Evolutionary conservation across 2,113 vertebrate species (phyloP).

Genomic region (Verasper variegatus): DNA sequence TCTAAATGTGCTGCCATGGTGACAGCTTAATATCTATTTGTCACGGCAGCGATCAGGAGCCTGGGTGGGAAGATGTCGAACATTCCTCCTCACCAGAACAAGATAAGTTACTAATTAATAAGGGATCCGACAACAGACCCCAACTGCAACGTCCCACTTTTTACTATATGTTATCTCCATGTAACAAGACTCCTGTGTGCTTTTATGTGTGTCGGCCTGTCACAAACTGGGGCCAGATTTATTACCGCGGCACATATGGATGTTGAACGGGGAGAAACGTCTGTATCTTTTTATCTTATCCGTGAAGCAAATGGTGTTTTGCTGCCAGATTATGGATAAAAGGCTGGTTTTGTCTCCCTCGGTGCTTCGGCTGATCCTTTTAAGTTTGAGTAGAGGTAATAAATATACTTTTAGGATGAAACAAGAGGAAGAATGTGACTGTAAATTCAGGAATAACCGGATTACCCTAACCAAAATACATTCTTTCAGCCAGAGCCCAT

Average conservation of each 20-base stretch:
- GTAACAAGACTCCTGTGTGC: slow-evolving; percentile 3
- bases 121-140: slow-evolving; percentile 68
- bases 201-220: slow-evolving; percentile 9
- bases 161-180: slow-evolving; percentile 24
- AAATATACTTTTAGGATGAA: slow-evolving; percentile 24
- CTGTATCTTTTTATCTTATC: slow-evolving; percentile 52
- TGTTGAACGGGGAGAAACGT: slow-evolving; percentile 11
- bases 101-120: slow-evolving; percentile 88
- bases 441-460: not conserved
- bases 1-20: slow-evolving; percentile 85
- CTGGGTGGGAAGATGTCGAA: slow-evolving; percentile 53
- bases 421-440: not conserved
- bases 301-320: slow-evolving; percentile 41
- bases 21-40: slow-evolving; percentile 85
- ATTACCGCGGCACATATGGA: not conserved
- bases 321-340: slow-evolving; percentile 41
- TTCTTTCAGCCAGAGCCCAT: not conserved
- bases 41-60: slow-evolving; percentile 88
- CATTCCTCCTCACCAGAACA: slow-evolving; percentile 82
- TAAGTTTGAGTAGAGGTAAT: slow-evolving; percentile 28
- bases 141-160: slow-evolving; percentile 44
- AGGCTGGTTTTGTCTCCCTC: slow-evolving; percentile 24
- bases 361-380: not conserved
- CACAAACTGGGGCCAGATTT: slow-evolving; percentile 24
- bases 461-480: not conserved